phyloP scores from a whole-genome alignment of 2,797 vertebrate species.

The Takifugu ocellatus region DNA sequence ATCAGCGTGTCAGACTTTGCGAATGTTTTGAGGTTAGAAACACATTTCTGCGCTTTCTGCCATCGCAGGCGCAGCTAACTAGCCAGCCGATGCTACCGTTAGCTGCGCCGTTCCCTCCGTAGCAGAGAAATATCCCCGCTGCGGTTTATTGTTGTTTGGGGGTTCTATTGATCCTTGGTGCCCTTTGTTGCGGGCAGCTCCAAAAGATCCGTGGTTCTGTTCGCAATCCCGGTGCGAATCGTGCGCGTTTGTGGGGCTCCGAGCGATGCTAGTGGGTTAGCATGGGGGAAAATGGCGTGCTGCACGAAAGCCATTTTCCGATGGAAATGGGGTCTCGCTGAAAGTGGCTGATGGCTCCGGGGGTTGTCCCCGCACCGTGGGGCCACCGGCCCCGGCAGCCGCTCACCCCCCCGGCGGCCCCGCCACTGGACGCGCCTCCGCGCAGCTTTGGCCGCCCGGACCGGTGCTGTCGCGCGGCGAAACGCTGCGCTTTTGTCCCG shows the following conservation, averaged over 20 bases:
- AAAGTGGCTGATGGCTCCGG: conserved; percentile 24
- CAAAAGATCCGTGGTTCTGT: no score
- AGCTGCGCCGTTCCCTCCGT: conserved; percentile 16
- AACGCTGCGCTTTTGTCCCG: conserved; percentile 62
- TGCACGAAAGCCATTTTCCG: conserved; percentile 63
- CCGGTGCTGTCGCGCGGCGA: background rate
- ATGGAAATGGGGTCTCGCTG: conserved; percentile 45
- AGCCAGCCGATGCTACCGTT: conserved; percentile 43
- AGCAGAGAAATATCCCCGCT: no score
- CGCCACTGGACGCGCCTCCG: conserved; percentile 2
- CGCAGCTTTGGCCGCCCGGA: conserved; percentile 5
- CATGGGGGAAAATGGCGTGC: conserved; percentile 61
- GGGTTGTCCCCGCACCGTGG: conserved; percentile 15
- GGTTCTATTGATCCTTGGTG: no score
- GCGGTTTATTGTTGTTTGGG: no score
- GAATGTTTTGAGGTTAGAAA: no score
- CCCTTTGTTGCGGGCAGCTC: no score
- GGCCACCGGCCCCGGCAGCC: conserved; percentile 3
- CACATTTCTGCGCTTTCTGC: conserved; percentile 6
- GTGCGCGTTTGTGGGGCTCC: conserved; percentile 24
- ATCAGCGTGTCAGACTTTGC: no score
- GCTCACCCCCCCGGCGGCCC: background rate
- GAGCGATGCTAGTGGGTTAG: conserved; percentile 36
- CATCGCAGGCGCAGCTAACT: conserved; percentile 56
- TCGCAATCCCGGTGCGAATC: background rate